phyloP scores from a whole-genome alignment of 2,113 vertebrate species.

The Syngnathoides biaculeatus region DNA sequence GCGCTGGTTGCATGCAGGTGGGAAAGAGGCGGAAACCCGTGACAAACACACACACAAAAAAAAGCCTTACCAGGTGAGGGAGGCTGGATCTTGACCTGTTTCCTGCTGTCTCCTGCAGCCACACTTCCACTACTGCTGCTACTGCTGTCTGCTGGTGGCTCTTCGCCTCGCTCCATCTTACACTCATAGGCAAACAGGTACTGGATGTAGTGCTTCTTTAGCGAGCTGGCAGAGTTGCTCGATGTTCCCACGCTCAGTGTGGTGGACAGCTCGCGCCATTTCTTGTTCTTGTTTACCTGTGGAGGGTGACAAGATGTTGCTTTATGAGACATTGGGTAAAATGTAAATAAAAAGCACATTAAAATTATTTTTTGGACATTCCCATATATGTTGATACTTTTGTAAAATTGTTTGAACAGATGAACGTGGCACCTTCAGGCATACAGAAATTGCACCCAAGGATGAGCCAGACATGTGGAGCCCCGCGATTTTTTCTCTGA shows the following conservation, averaged over 20 bases:
- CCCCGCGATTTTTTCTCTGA: too few relatives aligned
- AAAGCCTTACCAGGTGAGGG: slow-evolving; percentile 89
- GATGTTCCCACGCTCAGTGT: slow-evolving; percentile 88
- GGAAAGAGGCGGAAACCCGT: slow-evolving; percentile 24
- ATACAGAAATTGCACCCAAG: too few relatives aligned
- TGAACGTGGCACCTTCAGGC: too few relatives aligned
- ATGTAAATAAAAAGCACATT: too few relatives aligned
- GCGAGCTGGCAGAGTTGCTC: slow-evolving; percentile 89
- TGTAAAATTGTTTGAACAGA: too few relatives aligned
- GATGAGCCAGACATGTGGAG: too few relatives aligned
- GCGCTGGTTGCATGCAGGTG: background rate
- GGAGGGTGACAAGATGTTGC: background rate
- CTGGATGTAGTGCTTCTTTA: slow-evolving; percentile 98
- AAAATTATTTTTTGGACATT: too few relatives aligned
- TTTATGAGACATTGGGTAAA: background rate
- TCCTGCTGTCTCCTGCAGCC: slow-evolving; percentile 82
- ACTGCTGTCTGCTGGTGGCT: slow-evolving; percentile 88
- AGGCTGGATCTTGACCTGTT: slow-evolving; percentile 93
- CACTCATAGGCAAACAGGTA: slow-evolving; percentile 97
- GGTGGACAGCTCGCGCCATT: slow-evolving; percentile 91
- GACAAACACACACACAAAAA: slow-evolving; percentile 25
- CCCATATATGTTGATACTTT: too few relatives aligned
- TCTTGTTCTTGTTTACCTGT: slow-evolving; percentile 98
- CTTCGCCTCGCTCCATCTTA: slow-evolving; percentile 92
- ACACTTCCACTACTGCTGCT: slow-evolving; percentile 61